Conservation (phyloP, 2,888 invertebrate genomes). For the Noctua fimbriata region DNA sequence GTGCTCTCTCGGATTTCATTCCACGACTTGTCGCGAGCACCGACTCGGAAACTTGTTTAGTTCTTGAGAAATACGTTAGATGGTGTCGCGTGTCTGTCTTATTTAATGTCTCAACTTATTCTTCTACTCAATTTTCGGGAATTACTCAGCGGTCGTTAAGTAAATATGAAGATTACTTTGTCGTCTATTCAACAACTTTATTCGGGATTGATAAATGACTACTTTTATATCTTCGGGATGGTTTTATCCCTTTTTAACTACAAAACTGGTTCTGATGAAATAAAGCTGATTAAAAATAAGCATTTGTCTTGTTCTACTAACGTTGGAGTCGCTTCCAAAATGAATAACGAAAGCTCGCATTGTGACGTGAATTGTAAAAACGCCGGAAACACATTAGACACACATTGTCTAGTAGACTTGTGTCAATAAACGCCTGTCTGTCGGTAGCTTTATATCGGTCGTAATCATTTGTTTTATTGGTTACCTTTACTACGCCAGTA, state of each 20-base stretch:
- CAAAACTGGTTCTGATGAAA: constrained; percentile 13
- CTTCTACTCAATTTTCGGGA: constrained; percentile 62
- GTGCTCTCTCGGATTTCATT: constrained; percentile 74
- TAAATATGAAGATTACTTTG: constrained; percentile 61
- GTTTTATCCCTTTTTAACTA: constrained; percentile 11
- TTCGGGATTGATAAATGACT: constrained; percentile 53
- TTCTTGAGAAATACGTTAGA: constrained; percentile 69
- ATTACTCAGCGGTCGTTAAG: constrained; percentile 53
- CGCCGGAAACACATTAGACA: constrained; percentile 60
- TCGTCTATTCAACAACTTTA: constrained; percentile 44
- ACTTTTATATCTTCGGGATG: constrained; percentile 32
- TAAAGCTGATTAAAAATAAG: constrained; percentile 40
- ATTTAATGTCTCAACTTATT: constrained; percentile 70
- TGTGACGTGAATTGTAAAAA: constrained; percentile 58
- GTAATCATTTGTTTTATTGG: constrained; percentile 65
- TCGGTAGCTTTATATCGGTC: constrained; percentile 53
- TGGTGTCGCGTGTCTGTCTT: constrained; percentile 69
- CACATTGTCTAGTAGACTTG: constrained; percentile 58
- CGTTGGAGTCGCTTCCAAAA: constrained; percentile 20
- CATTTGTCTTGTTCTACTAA: constrained; percentile 21
- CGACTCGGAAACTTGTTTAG: constrained; percentile 69
- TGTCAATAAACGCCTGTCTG: constrained; percentile 58
- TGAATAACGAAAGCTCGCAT: constrained; percentile 43
- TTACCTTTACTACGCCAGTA: constrained; percentile 53
- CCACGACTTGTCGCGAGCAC: constrained; percentile 64